Evolutionary conservation across 2,888 invertebrate species (phyloP), one percentile per base, ranked within the genome.

Genomic region (Acanthococcus lagerstroemiae): DNA sequence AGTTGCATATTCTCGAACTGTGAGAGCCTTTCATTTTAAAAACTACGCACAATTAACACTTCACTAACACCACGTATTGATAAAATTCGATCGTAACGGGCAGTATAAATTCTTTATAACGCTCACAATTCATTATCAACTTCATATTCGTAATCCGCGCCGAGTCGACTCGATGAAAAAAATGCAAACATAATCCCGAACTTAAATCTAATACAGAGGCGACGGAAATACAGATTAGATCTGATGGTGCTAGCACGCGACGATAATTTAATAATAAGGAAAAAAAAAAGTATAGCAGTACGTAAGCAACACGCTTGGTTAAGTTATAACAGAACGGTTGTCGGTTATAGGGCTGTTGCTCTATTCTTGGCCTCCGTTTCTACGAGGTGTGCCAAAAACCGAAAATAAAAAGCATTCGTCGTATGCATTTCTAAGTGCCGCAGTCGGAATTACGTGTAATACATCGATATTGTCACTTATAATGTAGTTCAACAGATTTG

Each of bases 311-410:
- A 30, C 56, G 22, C 56, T 17, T 37, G 24, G 24, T 24, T 44
- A 44, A 57, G 22, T 17, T 21, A 21, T 50, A 9, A 50, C 50
- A 12, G 17, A 50, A n/a, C n/a, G 50, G n/a, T 50, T 17, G 9
- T 17, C 57, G 21, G 24, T 24, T 4, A 19, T 22, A n/a, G 44
- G 44, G 57, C 44, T 57, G 22, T 21, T 63, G 54, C 63, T 63
- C 63, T 63, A 63, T 63, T 63, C 63, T 63, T 63, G 63, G 63
- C 63, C 54, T 63, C 24, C 44, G 50, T 61, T 37, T 52, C 25
- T 54, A 37, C 27, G 52, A 25, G 17, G 24, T 37, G 63, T 63
- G 63, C 63, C 63, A 63, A 61, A 52, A 61, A 61, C 46, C 46
- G 50, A 50, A 61, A n/a, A n/a, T n/a, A n/a, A n/a, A 61, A 61